These are phyloP conservation scores for Wiebesia pumilae DNA, from an alignment of 1,140 invertebrate genomes.

Conservation along the genomic window DNA sequence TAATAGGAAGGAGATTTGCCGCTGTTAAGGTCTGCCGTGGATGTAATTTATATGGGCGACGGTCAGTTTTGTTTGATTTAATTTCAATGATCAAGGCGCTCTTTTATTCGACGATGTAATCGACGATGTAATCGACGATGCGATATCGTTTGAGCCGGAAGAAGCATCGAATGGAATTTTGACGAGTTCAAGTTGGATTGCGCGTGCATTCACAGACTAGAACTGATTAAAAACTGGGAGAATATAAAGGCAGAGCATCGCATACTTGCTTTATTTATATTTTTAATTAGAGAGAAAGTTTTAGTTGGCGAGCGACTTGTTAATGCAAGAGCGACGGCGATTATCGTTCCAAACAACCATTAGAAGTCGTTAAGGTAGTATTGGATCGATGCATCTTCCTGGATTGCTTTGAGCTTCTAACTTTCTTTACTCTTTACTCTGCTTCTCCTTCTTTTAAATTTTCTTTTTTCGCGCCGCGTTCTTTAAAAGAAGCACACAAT, in stretches of 20 bases:
- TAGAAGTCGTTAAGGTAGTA: conserved; percentile 72
- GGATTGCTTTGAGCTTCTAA: conserved; percentile 33
- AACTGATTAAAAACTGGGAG: background rate
- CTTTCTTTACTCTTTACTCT: conserved; percentile 36
- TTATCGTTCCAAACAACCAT: conserved; percentile 73
- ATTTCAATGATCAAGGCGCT: background rate
- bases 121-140: background rate
- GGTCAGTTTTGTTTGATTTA: background rate
- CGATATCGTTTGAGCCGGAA: background rate
- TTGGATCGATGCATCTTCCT: conserved; percentile 70
- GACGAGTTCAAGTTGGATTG: background rate
- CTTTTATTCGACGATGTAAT: background rate
- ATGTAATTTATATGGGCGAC: background rate
- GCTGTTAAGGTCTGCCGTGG: background rate
- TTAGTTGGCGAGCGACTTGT: conserved; percentile 59
- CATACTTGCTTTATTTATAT: conserved; percentile 67
- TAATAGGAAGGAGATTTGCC: background rate
- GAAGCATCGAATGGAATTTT: background rate
- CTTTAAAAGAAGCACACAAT: conserved; percentile 30
- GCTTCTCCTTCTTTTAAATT: conserved; percentile 18
- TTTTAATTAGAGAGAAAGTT: conserved; percentile 74
- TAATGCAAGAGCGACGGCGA: conserved; percentile 64
- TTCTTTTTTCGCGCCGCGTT: conserved; percentile 20
- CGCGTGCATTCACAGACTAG: background rate
- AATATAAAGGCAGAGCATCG: background rate